A percentile compares a stretch with the other conserved stretches of the same genome.
These are phyloP conservation scores for Simalia tracyae DNA, from an alignment of 2,797 vertebrate genomes.

Conservation along the genomic window DNA sequence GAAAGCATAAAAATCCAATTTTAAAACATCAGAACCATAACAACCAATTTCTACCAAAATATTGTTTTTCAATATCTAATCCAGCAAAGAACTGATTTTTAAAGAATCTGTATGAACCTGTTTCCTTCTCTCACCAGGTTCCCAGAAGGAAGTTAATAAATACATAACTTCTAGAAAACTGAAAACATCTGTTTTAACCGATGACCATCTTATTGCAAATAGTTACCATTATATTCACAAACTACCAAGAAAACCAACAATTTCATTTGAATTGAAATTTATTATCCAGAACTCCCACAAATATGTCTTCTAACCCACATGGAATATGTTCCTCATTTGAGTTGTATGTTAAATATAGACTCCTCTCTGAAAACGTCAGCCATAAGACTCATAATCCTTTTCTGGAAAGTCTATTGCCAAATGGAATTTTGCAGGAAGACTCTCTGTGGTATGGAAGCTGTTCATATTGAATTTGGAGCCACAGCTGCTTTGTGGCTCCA, in stretches of 20 bases:
- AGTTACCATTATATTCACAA: conserved; percentile 24
- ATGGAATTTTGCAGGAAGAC: background rate
- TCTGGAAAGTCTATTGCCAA: conserved; percentile 15
- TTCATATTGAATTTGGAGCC: background rate
- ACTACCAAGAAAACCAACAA: conserved; percentile 7
- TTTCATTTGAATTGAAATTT: conserved; percentile 14
- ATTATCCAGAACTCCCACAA: background rate
- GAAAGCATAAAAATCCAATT: background rate
- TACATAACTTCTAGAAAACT: background rate
- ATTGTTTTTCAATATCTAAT: background rate
- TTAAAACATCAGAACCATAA: background rate
- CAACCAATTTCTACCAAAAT: background rate
- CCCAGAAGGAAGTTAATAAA: background rate
- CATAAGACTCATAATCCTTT: conserved; percentile 1
- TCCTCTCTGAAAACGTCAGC: conserved; percentile 19
- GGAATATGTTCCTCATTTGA: conserved; percentile 9
- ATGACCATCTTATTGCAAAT: background rate
- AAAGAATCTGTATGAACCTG: background rate
- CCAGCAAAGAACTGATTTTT: conserved; percentile 1
- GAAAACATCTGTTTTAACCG: conserved; percentile 12
- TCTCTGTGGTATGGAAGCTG: background rate
- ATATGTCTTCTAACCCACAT: background rate
- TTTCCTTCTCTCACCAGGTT: conserved; percentile 5
- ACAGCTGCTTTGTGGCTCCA: background rate
- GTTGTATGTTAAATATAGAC: conserved; percentile 6